These are phyloP conservation scores for Osmerus eperlanus DNA, from an alignment of 2,113 vertebrate species.

Conservation along the genomic window DNA sequence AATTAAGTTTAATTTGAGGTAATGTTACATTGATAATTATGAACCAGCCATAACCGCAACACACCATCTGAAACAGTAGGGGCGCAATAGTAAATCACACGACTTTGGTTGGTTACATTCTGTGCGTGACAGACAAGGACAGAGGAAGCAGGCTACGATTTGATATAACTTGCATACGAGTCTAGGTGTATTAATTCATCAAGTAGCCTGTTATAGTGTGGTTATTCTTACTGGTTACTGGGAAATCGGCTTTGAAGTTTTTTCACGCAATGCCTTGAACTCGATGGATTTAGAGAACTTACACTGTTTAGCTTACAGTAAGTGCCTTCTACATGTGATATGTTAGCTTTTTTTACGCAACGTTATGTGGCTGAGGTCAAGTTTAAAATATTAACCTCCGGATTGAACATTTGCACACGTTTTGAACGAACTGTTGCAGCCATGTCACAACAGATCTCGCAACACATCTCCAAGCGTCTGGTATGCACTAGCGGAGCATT, in stretches of 20 bases:
- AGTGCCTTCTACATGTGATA: neutral
- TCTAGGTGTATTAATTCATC: neutral
- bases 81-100: conserved; percentile 43
- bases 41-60: neutral
- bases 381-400: conserved; percentile 10
- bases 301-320: too few relatives aligned
- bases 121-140: conserved; percentile 36
- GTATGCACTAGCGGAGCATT: neutral
- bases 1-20: too few relatives aligned
- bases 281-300: too few relatives aligned
- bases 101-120: conserved; percentile 35
- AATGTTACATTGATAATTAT: neutral
- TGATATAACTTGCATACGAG: neutral
- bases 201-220: too few relatives aligned
- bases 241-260: too few relatives aligned
- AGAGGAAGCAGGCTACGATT: neutral
- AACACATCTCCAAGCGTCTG: neutral
- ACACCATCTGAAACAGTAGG: conserved; percentile 30
- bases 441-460: conserved; percentile 39
- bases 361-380: too few relatives aligned
- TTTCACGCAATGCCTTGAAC: too few relatives aligned
- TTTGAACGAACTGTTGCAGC: conserved; percentile 17
- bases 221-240: too few relatives aligned
- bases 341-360: neutral
- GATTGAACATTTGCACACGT: conserved; percentile 14